Evolutionary conservation across 2,113 vertebrate species (phyloP), one percentile per base, ranked within the genome.

Genomic region (Corvus hawaiiensis): DNA sequence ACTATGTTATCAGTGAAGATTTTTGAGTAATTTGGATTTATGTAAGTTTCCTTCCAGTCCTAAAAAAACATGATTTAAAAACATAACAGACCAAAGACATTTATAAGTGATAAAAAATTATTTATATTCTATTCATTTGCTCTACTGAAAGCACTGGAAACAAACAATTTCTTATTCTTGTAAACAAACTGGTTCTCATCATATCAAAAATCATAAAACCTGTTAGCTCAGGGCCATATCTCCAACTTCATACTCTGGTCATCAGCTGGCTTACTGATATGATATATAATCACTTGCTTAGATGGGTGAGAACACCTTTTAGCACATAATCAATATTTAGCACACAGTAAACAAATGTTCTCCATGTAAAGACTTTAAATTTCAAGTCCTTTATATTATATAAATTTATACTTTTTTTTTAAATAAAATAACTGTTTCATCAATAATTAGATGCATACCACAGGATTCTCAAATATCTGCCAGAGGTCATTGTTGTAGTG

Each of bases 1-100:
- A 99, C 95, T 96, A 98, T 96, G 93, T 98, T 99, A 90, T 99
- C 98, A n/a, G 99, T 99, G 95, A 99, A 99, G 91, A 99, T 99
- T 62, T 97, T 98, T 27, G 98, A 98, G 96, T 99, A 99, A 97
- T 99, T 99, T 51, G 97, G 91, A 94, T 99, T 98, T 95, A 99
- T 99, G 86, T 99, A 99, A n/a, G 99, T 99, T 96, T 99, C 99
- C 82, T 98, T 99, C 99, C 99, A 99, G 92, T 99, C 99, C 99
- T 99, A 97, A 82, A 81, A 89, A 56, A 13, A 5, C 6, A 82
- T 27, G 0, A 69, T 74, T 86, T 52, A 8, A 26, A 93, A 28
- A 78, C 9, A 87, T 35, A 73, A 28, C 0, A 59, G 15, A 88
- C 68, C 2, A 59, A 52, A 7, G 3, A 9, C 19, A 52, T 63